Base-by-base conservation (phyloP, 2,113 vertebrate species). In the Cyprinodon brontotheroides region DNA sequence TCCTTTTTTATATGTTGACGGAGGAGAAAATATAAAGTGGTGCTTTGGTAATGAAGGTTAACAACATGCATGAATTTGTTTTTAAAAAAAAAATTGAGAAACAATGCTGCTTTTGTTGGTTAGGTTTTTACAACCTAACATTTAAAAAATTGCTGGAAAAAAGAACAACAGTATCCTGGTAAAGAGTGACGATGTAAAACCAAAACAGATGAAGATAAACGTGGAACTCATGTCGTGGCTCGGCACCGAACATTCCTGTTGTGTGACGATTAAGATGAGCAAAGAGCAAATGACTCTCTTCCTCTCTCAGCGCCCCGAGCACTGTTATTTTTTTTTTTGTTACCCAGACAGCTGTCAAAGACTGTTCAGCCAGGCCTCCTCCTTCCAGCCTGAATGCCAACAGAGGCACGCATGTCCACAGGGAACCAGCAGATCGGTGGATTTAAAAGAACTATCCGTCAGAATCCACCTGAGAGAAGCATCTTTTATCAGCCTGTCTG, bases 41-140 rank as follows among this genome's bases (percentile, higher is more conserved):
- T 92, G 92, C 89, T 90, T 90, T 82, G 84, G 83, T 82, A 89
- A 87, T 86, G 83, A 92, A 92, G 89, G 84, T 88, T 85, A 90
- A 89, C 88, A 92, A 92, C 91, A 83, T 94, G 94, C 93, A 94
- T 94, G 92, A 91, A 86, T 89, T 94, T 93, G 87, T 94, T 83
- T 89, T 87, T 79, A 92, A 88, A 90, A 85, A 92, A 89, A 90
- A 82, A 41, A 41, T 20, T 20, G n/a, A 9, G 72, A 83, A 87
- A 82, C 81, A 84, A 87, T 90, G 91, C 88, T 93, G 89, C 87
- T 92, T 92, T 87, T 90, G 91, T 87, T 85, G 82, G 77, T 83
- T 85, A 85, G 86, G 72, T 89, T 85, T 74, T 70, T 86, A 73
- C 88, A 69, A 85, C 86, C 78, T 85, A 82, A 45, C 50, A 79